Base-by-base conservation (phyloP, 1,140 invertebrate species). In the Asobara japonica region DNA sequence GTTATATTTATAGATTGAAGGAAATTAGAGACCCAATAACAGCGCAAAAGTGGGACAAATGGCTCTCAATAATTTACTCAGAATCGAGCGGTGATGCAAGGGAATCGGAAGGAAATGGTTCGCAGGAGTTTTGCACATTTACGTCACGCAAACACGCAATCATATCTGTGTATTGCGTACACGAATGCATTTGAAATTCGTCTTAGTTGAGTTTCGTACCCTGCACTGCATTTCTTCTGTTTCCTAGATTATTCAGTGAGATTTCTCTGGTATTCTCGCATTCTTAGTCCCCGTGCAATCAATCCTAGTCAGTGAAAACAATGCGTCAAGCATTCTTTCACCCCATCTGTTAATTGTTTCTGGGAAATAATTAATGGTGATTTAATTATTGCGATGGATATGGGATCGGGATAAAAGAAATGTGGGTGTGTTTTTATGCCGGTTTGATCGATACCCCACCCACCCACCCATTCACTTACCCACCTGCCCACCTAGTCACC, bases 21-120 rank as follows among this genome's bases (percentile, higher is more conserved):
- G n/a, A n/a, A n/a, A n/a, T n/a, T n/a, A n/a, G n/a, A n/a, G n/a
- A n/a, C n/a, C n/a, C n/a, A n/a, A n/a, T n/a, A n/a, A n/a, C n/a
- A n/a, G n/a, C n/a, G n/a, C n/a, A n/a, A n/a, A n/a, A n/a, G n/a
- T n/a, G n/a, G n/a, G n/a, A n/a, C n/a, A n/a, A n/a, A n/a, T n/a
- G n/a, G n/a, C n/a, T n/a, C n/a, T n/a, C n/a, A n/a, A n/a, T n/a
- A n/a, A n/a, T n/a, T n/a, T n/a, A n/a, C n/a, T n/a, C n/a, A n/a
- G 29, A 77, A 74, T 78, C 76, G 72, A 75, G 69, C 69, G 61
- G 70, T 73, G 76, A 74, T 76, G 67, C 73, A 74, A 77, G 51
- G 71, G 70, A 69, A 80, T 77, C 74, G 77, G 74, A 78, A 66
- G 77, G 77, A 76, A 80, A 80, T 72, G 74, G 73, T 75, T 78